Evolutionary conservation across 2,113 vertebrate genomes (phyloP).

Genomic region (Bubo scandiacus): DNA sequence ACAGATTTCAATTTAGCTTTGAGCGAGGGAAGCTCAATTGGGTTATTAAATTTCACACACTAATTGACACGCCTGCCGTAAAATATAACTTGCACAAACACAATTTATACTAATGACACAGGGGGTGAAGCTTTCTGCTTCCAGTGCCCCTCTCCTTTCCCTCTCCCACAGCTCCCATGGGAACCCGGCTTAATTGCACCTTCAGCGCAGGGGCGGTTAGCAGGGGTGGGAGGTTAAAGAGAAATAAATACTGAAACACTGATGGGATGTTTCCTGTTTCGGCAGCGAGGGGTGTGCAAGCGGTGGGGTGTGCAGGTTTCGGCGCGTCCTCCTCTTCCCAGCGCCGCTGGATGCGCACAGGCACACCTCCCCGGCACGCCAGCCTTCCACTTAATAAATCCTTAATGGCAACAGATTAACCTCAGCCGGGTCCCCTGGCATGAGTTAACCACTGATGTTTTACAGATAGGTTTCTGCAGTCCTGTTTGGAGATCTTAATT

Average conservation of each 20-base stretch:
- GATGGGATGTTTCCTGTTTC: constrained; percentile 43
- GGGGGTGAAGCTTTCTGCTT: constrained; percentile 18
- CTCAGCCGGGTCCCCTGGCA: neutral
- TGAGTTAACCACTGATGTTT: neutral
- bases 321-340: neutral
- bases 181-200: neutral
- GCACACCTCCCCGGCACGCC: neutral
- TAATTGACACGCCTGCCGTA: constrained; percentile 65
- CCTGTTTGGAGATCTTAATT: neutral
- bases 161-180: constrained; percentile 3
- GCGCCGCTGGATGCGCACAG: neutral
- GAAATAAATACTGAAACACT: constrained; percentile 14
- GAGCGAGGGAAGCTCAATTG: constrained; percentile 49
- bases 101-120: constrained; percentile 66
- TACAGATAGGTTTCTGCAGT: neutral
- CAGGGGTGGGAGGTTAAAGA: constrained; percentile 53
- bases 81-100: constrained; percentile 68
- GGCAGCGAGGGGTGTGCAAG: neutral
- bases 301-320: neutral
- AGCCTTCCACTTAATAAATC: neutral
- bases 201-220: neutral
- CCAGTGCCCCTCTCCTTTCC: neutral
- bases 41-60: constrained; percentile 74
- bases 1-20: constrained; percentile 65
- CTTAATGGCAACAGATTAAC: constrained; percentile 5